Evolutionary conservation across 2,888 invertebrate genomes (phyloP).

Genomic region (Chloroclysta siterata): DNA sequence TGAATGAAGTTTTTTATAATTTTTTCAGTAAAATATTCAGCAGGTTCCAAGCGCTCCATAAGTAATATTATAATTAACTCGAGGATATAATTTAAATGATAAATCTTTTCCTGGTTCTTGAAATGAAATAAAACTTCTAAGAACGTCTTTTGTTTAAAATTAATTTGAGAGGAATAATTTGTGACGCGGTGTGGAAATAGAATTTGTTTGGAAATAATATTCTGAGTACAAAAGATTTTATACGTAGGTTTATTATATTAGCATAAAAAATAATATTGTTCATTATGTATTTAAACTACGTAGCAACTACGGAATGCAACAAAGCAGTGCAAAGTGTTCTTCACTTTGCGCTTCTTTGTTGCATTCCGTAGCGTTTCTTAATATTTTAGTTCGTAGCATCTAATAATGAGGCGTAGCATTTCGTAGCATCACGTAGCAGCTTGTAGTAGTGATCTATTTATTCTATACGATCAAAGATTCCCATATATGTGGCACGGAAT

Average conservation of each 20-base stretch:
- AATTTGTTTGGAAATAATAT: constrained; percentile 21
- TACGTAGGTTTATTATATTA: not conserved
- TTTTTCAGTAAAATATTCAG: not conserved
- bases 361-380: too few species aligned
- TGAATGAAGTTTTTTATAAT: too few species aligned
- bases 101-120: constrained; percentile 38
- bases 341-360: too few species aligned
- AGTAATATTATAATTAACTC: constrained; percentile 35
- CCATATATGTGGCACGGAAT: too few species aligned
- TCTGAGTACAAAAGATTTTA: not conserved
- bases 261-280: too few species aligned
- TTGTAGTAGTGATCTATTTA: not conserved
- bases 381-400: not conserved
- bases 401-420: not conserved
- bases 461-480: too few species aligned
- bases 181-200: constrained; percentile 18
- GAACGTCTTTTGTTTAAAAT: constrained; percentile 31
- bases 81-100: constrained; percentile 40
- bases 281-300: not conserved
- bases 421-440: constrained; percentile 1
- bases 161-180: constrained; percentile 27
- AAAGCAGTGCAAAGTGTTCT: too few species aligned
- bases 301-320: too few species aligned
- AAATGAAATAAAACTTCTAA: constrained; percentile 30
- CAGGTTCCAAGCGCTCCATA: not conserved